These are phyloP conservation scores for Crocodylus rhombifer DNA, from an alignment of 2,797 vertebrate genomes.

Conservation along the genomic window DNA sequence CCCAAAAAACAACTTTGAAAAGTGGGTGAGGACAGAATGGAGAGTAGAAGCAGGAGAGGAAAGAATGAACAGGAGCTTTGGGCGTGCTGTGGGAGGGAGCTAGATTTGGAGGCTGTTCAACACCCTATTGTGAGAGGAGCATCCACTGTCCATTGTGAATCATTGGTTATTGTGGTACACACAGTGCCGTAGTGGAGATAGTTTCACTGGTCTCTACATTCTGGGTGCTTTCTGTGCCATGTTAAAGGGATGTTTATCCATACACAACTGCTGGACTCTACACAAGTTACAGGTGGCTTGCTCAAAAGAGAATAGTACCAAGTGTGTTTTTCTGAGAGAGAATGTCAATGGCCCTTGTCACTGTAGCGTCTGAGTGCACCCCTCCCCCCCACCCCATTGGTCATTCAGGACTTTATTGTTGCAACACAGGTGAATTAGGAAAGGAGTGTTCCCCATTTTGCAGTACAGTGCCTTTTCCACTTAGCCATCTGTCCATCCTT, in stretches of 20 bases:
- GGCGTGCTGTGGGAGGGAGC: not conserved
- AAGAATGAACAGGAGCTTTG: not conserved
- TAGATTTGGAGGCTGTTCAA: not conserved
- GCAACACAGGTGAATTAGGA: not conserved
- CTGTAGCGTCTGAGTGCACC: not conserved
- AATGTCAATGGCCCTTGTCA: not conserved
- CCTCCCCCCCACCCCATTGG: not conserved
- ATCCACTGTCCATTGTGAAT: not conserved
- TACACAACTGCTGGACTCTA: not conserved
- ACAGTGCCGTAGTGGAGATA: not conserved
- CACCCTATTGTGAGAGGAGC: not conserved
- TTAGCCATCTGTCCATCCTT: not conserved
- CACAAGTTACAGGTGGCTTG: not conserved
- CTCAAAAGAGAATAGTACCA: not conserved
- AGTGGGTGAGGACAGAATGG: not conserved
- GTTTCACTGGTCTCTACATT: no score
- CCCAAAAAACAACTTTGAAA: not conserved
- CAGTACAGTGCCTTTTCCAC: not conserved
- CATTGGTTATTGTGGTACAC: not conserved
- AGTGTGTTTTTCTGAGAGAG: not conserved
- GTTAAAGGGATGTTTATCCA: not conserved
- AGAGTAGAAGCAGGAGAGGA: not conserved
- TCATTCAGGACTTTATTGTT: not conserved
- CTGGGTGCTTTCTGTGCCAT: not conserved
- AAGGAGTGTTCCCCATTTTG: not conserved